Evolutionary conservation across 2,888 invertebrate species (phyloP), one percentile per base, ranked within the genome.

Genomic region (Cerastoderma edule): DNA sequence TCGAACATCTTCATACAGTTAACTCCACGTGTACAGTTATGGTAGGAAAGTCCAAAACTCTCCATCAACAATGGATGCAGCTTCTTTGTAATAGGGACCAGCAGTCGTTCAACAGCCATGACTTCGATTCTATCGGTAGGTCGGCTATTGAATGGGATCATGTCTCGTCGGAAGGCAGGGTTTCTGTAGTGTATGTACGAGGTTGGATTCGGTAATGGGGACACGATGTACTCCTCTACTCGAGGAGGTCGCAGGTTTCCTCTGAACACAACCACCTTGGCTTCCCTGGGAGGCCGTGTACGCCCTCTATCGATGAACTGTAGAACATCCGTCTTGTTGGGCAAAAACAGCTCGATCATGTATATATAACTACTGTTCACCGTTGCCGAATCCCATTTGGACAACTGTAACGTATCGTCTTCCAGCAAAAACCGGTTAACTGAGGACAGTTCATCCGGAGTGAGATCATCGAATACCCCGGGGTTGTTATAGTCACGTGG

Each of bases 191-290:
- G 67, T 8, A 48, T 57, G 27, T 78, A 72, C 27, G 74, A 72
- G 8, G 54, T 81, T 2, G 89, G 88, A 0, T 71, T 64, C 6
- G 85, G 86, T 16, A 89, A 60, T 4, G 88, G 88, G 6, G 87
- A 86, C 6, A 91, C 89, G 6, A 86, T 72, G 70, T 87, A 89
- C 74, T 91, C 91, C 72, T 89, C 88, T 8, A 89, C 83, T 6
- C 74, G 50, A 3, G 90, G 88, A 0, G 86, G 85, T 10, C 33
- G 48, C 28, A 74, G 22, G 64, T 90, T 87, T 2, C 90, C 90
- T 16, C 89, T 71, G 48, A 84, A 83, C n/a, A 90, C 67, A 0
- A 86, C 80, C 8, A 86, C 88, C 44, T 83, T 84, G 19, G 89
- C 88, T 10, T 83, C 76, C 35, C 89, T 75, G 1, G 72, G 68